Evolutionary conservation across 1,140 invertebrate species (phyloP), one percentile per base, ranked within the genome.

Genomic region (Zeugodacus cucurbitae): DNA sequence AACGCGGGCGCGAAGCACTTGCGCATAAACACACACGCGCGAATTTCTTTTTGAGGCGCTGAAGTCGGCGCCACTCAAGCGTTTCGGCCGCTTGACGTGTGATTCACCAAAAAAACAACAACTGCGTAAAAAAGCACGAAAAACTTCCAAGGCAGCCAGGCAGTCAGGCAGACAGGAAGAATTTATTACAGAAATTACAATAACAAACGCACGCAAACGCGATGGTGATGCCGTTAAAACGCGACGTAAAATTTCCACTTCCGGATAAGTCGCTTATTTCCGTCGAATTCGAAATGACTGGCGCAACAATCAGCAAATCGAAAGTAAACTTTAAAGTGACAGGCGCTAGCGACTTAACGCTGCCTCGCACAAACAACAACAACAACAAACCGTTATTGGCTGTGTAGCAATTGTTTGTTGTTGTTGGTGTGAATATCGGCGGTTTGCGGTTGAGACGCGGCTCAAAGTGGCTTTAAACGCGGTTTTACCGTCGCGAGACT

Each of bases 201-300:
- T 14, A 54, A 82, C 32, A 78, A 82, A 82, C 74, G n/a, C n/a
- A 48, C 74, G 8, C 37, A 82, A 82, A 41, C 74, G 41, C 41
- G 41, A 48, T 10, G 74, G 2, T 26, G n/a, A n/a, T 37, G n/a
- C 22, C 22, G 22, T 26, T 41, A 44, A 82, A 82, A 7, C 44
- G 74, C 41, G 41, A 48, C 26, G 74, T 82, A 82, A 82, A 82
- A 82, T 82, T 54, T 82, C n/a, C 74, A 29, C n/a, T 82, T 82
- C 74, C 74, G 74, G 74, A 82, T 82, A 82, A 54, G 41, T 82
- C 37, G 41, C 41, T 48, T 82, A 82, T 82, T 48, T 82, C 74
- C 74, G 74, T 48, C 44, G 11, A 82, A 82, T 82, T 26, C 74
- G n/a, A 29, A 82, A 48, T 82, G 74, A 54, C 41, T 44, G 41